phyloP scores from a whole-genome alignment of 1,140 invertebrate genomes.

The Berghia stephanieae region DNA sequence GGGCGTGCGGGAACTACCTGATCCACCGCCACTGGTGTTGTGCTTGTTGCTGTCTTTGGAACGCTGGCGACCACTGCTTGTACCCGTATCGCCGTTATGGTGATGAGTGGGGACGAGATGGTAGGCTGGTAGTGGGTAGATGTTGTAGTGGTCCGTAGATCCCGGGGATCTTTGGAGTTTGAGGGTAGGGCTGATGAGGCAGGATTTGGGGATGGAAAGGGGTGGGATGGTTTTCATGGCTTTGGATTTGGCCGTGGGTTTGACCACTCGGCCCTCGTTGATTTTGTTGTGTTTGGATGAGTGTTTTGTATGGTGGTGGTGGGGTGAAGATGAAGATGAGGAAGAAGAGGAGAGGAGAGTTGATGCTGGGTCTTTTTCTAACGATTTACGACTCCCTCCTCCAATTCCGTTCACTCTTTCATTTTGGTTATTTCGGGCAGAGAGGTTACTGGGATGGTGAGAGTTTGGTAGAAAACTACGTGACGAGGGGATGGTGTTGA shows the following conservation, averaged over 20 bases:
- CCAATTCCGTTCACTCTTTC: too few species aligned
- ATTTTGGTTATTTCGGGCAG: too few species aligned
- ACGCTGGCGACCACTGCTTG: too few species aligned
- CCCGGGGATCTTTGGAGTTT: slow-evolving; percentile 31
- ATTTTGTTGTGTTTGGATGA: neutral
- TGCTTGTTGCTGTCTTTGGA: neutral
- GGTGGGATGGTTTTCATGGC: slow-evolving; percentile 21
- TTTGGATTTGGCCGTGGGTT: neutral
- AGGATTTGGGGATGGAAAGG: slow-evolving; percentile 23
- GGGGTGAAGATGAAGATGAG: neutral
- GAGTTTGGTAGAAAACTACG: slow-evolving; percentile 11
- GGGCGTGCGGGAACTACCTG: neutral
- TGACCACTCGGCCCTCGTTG: neutral
- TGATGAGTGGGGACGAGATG: neutral
- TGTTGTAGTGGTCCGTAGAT: slow-evolving; percentile 29
- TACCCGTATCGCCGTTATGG: too few species aligned
- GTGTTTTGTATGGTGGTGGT: slow-evolving; percentile 3
- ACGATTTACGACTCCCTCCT: too few species aligned
- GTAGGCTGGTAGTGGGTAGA: neutral
- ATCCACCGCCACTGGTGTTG: neutral
- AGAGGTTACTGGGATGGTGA: too few species aligned
- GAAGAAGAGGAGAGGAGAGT: neutral
- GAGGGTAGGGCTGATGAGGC: slow-evolving; percentile 14
- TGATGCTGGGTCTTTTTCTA: too few species aligned
- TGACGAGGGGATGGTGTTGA: slow-evolving; percentile 20